phyloP scores from a whole-genome alignment of 2,888 invertebrate genomes.

The Synergus gifuensis region DNA sequence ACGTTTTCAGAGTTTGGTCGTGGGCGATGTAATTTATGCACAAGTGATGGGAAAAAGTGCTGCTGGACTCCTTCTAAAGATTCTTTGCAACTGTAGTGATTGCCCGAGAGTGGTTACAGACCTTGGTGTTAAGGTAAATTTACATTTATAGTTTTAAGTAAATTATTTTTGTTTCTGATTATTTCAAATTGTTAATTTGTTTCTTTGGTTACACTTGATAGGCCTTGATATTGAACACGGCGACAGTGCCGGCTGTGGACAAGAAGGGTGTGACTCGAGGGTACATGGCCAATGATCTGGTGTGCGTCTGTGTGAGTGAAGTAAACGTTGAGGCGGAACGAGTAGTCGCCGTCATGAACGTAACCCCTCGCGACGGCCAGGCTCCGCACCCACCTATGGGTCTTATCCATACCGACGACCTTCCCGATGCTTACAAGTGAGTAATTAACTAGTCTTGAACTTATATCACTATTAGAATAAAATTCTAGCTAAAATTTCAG shows the following conservation, averaged over 20 bases:
- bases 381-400: conserved; percentile 88
- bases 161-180: not conserved
- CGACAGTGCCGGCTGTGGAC: conserved; percentile 87
- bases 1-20: conserved; percentile 71
- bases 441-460: conserved; percentile 70
- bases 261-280: conserved; percentile 88
- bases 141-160: not conserved
- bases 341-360: conserved; percentile 92
- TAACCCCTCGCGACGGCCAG: conserved; percentile 85
- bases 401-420: conserved; percentile 89
- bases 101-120: conserved; percentile 90
- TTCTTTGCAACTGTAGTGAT: conserved; percentile 90
- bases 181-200: not conserved
- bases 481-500: conserved; percentile 17
- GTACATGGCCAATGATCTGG: conserved; percentile 90
- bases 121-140: conserved; percentile 87
- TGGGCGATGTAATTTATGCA: conserved; percentile 88
- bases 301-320: conserved; percentile 93
- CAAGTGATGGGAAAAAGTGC: conserved; percentile 87
- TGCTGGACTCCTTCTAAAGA: conserved; percentile 87
- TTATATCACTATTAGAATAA: not conserved
- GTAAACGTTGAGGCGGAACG: conserved; percentile 92
- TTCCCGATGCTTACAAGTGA: conserved; percentile 92
- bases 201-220: conserved; percentile 50
- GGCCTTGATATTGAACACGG: conserved; percentile 76